Base-by-base conservation (phyloP, 2,797 vertebrate species). In the Gallinago stenura region DNA sequence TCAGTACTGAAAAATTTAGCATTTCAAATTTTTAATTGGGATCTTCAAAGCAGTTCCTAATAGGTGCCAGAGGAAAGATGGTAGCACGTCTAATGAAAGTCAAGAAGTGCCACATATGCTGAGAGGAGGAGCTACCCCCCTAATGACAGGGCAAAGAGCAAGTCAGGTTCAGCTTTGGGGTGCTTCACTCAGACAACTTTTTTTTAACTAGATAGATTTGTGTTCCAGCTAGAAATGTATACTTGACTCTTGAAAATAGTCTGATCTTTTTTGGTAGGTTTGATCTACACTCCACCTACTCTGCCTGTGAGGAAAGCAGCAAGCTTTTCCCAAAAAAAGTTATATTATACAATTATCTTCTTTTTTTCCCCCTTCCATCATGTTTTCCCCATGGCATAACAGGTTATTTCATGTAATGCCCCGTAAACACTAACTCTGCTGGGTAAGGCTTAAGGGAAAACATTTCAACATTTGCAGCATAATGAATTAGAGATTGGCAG, bases 401-500 rank as follows among this genome's bases (percentile, higher is more conserved):
- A 81, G 76, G 72, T 78, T 93, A 81, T 89, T 90, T 95, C 58
- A 48, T 58, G 62, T 84, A 82, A 76, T 66, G 56, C 66, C 86
- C 81, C 90, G 90, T 89, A 95, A 95, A 91, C 56, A 93, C 80
- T 79, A 41, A 75, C 43, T 75, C 90, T 62, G 22, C 24, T 62
- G 88, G 80, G 21, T 48, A 79, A 86, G 30, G n/a, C 85, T 79
- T 61, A 39, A 57, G 79, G 89, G 89, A 90, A 95, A 90, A 62
- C 35, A 72, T 76, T 76, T 91, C 83, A 76, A 66, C 39, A 17
- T 75, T 79, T 62, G 43, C 62, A 84, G 73, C 35, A 83, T 91
- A 95, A 95, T 50, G 58, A 93, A 77, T 82, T 33, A 76, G 65
- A 94, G 43, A 58, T 9, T 19, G n/a, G 31, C 58, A 84, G 89